These are phyloP conservation scores for Enteromius argenteus DNA, from an alignment of 2,797 vertebrate genomes.

Conservation along the genomic window DNA sequence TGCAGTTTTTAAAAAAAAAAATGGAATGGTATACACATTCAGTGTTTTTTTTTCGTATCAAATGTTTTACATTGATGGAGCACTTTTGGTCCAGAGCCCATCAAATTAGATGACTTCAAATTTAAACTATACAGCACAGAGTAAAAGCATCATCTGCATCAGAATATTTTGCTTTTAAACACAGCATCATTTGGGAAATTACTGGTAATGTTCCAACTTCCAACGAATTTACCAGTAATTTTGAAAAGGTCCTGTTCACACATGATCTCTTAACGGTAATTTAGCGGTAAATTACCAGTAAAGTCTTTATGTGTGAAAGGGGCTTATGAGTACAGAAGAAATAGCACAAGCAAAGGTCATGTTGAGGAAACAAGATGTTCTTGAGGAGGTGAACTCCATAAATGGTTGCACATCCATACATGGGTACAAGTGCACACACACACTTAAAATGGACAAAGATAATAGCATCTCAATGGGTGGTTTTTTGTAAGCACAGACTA, in stretches of 20 bases:
- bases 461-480: neutral
- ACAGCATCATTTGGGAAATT: neutral
- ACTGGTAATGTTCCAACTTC: neutral
- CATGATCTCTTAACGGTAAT: neutral
- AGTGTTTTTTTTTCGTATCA: neutral
- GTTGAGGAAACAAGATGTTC: neutral
- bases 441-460: slow-evolving; percentile 30
- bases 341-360: neutral
- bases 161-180: neutral
- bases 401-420: slow-evolving; percentile 31
- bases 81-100: neutral
- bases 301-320: neutral
- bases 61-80: neutral
- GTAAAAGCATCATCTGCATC: neutral
- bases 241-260: neutral
- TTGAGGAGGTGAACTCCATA: neutral
- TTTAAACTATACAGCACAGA: neutral
- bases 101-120: neutral
- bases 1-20: neutral
- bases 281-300: neutral
- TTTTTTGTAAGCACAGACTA: neutral
- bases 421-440: neutral
- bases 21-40: neutral
- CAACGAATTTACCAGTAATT: neutral
- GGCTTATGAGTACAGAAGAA: neutral